Percentiles rank a stretch among this genome's conserved stretches.
These are phyloP conservation scores for Rotaria sp. DNA, from an alignment of 2,888 invertebrate genomes.

Conservation along the genomic window DNA sequence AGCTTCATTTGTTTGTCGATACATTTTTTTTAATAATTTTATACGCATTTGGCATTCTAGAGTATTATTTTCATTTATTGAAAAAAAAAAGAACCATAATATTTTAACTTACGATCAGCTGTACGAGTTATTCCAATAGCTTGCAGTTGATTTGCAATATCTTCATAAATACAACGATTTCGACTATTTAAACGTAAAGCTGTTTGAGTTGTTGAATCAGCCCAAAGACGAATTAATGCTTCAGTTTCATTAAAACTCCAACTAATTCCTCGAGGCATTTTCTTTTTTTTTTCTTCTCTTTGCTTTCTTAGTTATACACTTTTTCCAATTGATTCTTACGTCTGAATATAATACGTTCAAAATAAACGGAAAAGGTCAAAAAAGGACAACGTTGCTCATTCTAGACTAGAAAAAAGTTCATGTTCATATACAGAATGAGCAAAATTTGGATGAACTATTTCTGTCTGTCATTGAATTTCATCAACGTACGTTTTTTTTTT, in stretches of 20 bases:
- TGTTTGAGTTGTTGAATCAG: background rate
- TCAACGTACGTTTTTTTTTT: background rate
- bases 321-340: background rate
- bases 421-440: background rate
- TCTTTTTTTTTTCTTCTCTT: too few species aligned
- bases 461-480: background rate
- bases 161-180: conserved; percentile 24
- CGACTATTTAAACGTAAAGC: conserved; percentile 25
- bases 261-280: conserved; percentile 6
- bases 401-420: background rate
- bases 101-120: background rate
- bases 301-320: background rate
- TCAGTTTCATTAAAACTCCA: conserved; percentile 28
- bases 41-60: conserved; percentile 15
- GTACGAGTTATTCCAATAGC: background rate
- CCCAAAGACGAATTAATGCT: conserved; percentile 9
- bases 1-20: conserved; percentile 21
- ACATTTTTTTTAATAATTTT: background rate
- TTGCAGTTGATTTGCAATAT: conserved; percentile 9
- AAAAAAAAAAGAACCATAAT: background rate
- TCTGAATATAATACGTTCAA: background rate
- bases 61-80: background rate
- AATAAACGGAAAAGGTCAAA: background rate
- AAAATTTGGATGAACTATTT: background rate
- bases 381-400: conserved; percentile 9